phyloP scores from a whole-genome alignment of 1,140 invertebrate genomes.

The Holotrichia oblita region DNA sequence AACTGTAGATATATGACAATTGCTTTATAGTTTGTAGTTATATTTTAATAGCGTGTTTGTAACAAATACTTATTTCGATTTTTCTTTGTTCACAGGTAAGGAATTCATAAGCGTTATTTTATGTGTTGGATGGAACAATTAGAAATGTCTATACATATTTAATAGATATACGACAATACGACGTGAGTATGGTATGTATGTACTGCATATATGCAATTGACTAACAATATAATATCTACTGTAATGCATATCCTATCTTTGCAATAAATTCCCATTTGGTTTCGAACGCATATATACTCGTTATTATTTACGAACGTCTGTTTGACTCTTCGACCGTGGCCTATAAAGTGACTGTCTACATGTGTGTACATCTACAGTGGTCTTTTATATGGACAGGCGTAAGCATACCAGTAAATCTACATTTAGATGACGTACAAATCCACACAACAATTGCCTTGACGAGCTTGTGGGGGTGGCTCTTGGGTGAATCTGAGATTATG shows the following conservation, averaged over 20 bases:
- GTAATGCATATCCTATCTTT: not conserved
- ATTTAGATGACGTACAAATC: constrained; percentile 38
- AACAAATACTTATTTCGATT: not conserved
- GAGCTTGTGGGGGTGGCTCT: not conserved
- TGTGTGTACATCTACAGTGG: not conserved
- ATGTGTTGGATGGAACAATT: not conserved
- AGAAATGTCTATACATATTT: not conserved
- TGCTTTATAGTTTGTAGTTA: not conserved
- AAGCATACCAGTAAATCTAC: constrained; percentile 39
- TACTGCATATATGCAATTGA: not conserved
- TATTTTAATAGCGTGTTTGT: not conserved
- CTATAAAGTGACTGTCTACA: constrained; percentile 16
- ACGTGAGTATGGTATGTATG: not conserved
- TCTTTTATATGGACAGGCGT: constrained; percentile 35
- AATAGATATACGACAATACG: not conserved
- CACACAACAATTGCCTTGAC: constrained; percentile 36
- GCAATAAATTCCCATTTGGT: constrained; percentile 21
- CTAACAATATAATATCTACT: not conserved
- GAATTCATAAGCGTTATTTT: not conserved
- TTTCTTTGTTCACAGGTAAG: constrained; percentile 20
- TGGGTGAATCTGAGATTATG: not conserved
- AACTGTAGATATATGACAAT: not conserved
- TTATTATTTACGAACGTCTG: constrained; percentile 2
- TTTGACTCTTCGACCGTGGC: constrained; percentile 9
- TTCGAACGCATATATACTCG: not conserved